Conservation (phyloP, 2,888 invertebrate genomes). For the Rhamnusium bicolor region DNA sequence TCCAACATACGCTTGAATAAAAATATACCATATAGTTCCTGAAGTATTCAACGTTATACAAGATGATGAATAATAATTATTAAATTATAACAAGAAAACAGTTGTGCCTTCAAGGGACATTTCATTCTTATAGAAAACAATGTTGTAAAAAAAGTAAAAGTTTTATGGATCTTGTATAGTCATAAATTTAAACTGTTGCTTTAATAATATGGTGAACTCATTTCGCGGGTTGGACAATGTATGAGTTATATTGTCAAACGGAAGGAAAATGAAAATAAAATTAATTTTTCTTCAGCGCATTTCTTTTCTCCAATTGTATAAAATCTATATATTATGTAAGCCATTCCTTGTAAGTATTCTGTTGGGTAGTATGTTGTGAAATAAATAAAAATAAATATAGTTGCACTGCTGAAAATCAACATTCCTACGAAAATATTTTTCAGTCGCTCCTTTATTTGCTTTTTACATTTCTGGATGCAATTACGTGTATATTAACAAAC, state of each 20-base stretch:
- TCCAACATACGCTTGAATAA: conserved; percentile 29
- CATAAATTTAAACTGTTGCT: conserved; percentile 25
- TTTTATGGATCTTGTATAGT: conserved; percentile 34
- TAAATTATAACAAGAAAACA: conserved; percentile 40
- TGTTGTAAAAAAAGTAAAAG: conserved; percentile 31
- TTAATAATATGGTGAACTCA: conserved; percentile 15
- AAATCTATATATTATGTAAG: too few relatives aligned
- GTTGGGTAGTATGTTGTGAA: too few relatives aligned
- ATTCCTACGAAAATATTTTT: too few relatives aligned
- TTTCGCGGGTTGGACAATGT: not conserved
- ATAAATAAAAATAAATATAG: too few relatives aligned
- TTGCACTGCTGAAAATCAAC: too few relatives aligned
- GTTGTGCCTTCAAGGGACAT: conserved; percentile 35
- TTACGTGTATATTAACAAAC: not conserved
- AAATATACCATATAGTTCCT: conserved; percentile 37
- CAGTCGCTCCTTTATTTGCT: too few relatives aligned
- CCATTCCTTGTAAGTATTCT: too few relatives aligned
- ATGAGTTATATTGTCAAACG: not conserved
- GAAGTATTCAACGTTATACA: conserved; percentile 3
- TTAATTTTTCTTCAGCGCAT: too few relatives aligned
- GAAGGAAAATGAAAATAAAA: not conserved
- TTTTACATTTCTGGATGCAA: not conserved
- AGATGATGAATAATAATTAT: conserved; percentile 39
- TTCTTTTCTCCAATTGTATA: too few relatives aligned
- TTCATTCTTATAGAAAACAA: conserved; percentile 28